These are phyloP conservation scores for Helogale parvula DNA, from an alignment of 2,113 vertebrate species.

Conservation along the genomic window DNA sequence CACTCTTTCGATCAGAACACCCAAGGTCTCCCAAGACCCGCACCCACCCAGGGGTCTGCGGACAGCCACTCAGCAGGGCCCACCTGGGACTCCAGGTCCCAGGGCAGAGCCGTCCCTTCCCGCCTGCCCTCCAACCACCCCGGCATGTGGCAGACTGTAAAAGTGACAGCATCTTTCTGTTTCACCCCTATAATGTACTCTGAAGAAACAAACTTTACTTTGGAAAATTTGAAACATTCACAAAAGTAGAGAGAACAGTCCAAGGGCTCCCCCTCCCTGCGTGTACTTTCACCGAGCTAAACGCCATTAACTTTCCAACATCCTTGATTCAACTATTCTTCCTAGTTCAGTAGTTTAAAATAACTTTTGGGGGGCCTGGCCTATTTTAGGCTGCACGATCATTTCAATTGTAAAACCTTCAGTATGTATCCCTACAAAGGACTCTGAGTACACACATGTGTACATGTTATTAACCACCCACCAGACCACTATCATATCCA, in stretches of 20 bases:
- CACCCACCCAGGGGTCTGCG: accelerated
- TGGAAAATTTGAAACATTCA: neutral
- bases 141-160: neutral
- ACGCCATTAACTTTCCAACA: neutral
- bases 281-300: neutral
- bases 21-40: neutral
- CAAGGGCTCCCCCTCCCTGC: neutral
- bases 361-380: no score
- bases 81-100: neutral
- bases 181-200: neutral
- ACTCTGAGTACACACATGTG: neutral
- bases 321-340: neutral
- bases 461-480: neutral
- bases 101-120: neutral
- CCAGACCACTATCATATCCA: neutral
- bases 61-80: neutral
- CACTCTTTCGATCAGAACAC: neutral
- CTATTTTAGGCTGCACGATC: neutral
- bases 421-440: neutral
- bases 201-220: neutral
- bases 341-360: neutral
- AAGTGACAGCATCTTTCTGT: neutral
- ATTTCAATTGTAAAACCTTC: neutral
- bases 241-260: neutral
- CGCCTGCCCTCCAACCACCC: neutral